Evolutionary conservation across 2,797 vertebrate species (phyloP).

Genomic region (Parambassis ranga): DNA sequence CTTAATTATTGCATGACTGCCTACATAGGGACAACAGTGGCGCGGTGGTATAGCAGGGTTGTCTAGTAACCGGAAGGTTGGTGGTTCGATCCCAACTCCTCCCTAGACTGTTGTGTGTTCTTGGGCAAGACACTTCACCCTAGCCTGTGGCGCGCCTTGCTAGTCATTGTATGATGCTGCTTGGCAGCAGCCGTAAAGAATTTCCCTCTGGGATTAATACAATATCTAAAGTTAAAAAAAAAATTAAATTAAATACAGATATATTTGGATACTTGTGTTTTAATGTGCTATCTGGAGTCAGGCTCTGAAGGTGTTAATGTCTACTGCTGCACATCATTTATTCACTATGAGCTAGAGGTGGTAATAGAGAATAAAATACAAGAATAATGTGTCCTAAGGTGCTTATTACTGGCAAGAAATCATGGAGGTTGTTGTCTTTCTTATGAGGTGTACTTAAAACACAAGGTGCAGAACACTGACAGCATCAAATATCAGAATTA

Average conservation of each 20-base stretch:
- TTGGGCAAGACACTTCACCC: too few species aligned
- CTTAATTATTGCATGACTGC: conserved; percentile 35
- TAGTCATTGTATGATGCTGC: too few species aligned
- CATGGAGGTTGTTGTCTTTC: not conserved
- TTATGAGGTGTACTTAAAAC: not conserved
- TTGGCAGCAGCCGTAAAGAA: too few species aligned
- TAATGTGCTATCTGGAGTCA: not conserved
- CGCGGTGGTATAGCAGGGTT: too few species aligned
- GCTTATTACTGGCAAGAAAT: not conserved
- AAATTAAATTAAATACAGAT: too few species aligned
- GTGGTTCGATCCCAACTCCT: too few species aligned
- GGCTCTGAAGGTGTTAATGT: not conserved
- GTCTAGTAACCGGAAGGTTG: too few species aligned
- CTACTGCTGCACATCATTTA: not conserved
- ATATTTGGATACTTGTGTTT: not conserved
- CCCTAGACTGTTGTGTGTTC: too few species aligned
- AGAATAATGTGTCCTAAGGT: not conserved
- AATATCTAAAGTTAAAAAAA: too few species aligned
- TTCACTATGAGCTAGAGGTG: not conserved
- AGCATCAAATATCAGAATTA: not conserved
- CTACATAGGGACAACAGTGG: too few species aligned
- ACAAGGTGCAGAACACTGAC: not conserved
- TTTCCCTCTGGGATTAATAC: too few species aligned
- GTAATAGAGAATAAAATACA: not conserved
- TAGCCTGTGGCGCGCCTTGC: too few species aligned